Base-by-base conservation (phyloP, 2,797 vertebrate genomes). In the Nyctalus aviator region DNA sequence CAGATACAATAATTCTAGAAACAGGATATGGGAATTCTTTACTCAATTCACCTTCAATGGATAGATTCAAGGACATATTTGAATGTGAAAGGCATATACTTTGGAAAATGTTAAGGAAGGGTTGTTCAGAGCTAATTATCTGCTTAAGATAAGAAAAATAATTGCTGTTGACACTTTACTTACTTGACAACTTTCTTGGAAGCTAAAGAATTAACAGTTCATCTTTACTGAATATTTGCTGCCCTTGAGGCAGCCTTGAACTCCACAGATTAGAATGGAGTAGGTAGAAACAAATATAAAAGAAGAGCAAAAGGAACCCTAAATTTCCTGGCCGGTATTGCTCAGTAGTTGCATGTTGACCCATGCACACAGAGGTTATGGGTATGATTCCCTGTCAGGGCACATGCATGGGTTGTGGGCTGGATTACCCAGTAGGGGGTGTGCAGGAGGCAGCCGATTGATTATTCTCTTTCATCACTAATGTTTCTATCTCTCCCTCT, bases 121-220 rank as follows among this genome's bases (percentile, higher is more conserved):
- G 15, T 25, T 76, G 30, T 88, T 94, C 41, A 5, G 48, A 93
- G 32, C 30, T 81, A 95, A 92, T 88, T 94, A 91, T 88, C 50
- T 85, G 18, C 84, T 94, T 75, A 95, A 83, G 59, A 79, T 84
- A 75, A 95, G 62, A 88, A 95, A 95, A 92, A 94, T 82, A 95
- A 88, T 88, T 95, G 32, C 62, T 85, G 23, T 75, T 92, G 69
- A 85, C 83, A 92, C 57, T 83, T 92, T 92, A 86, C 44, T 64
- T 88, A 78, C 32, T 25, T 79, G 71, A 90, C 17, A 82, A 88
- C 10, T 64, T 91, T 85, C 35, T 46, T 32, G 82, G 64, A 95
- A 95, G 15, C 55, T 66, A 57, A 96, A 92, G 44, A 53, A 82
- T 27, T 93, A 53, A 23, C 46, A 88, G 41, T 82, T 92, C 10